phyloP scores from a whole-genome alignment of 2,888 invertebrate species.

The Coronaproctus castanopsis region DNA sequence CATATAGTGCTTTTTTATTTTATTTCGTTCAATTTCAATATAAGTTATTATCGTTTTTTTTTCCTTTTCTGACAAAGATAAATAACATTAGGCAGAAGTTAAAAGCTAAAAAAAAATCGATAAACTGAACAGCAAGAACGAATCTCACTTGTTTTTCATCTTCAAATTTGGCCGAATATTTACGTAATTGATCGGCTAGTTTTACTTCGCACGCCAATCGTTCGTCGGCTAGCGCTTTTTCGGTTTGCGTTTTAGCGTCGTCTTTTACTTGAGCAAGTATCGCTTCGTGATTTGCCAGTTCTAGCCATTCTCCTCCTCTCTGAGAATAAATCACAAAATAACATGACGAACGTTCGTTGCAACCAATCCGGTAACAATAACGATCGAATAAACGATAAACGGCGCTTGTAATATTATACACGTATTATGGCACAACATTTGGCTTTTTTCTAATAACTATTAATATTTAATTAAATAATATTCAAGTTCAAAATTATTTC shows the following conservation, averaged over 20 bases:
- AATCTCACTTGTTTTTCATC: constrained; percentile 28
- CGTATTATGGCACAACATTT: too few relatives aligned
- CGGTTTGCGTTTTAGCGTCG: constrained; percentile 40
- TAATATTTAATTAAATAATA: not conserved
- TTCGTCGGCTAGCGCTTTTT: constrained; percentile 31
- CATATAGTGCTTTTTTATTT: too few relatives aligned
- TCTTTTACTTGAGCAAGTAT: constrained; percentile 46
- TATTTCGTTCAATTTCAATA: too few relatives aligned
- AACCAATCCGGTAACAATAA: too few relatives aligned
- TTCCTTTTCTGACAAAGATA: too few relatives aligned
- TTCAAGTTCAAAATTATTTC: too few relatives aligned
- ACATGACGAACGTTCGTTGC: not conserved
- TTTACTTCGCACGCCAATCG: constrained; percentile 27
- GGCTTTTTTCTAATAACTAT: constrained; percentile 3
- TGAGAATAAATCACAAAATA: constrained; percentile 9
- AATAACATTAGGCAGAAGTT: too few relatives aligned
- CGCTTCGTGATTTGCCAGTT: constrained; percentile 41
- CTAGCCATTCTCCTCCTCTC: constrained; percentile 38
- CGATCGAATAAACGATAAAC: too few relatives aligned
- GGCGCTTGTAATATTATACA: too few relatives aligned
- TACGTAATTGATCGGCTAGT: constrained; percentile 28
- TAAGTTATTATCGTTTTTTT: too few relatives aligned
- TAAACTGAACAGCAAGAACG: too few relatives aligned
- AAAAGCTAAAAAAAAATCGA: too few relatives aligned
- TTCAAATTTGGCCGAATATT: constrained; percentile 29